Conservation (phyloP, 1,140 invertebrate genomes). For the Whitmania pigra region DNA sequence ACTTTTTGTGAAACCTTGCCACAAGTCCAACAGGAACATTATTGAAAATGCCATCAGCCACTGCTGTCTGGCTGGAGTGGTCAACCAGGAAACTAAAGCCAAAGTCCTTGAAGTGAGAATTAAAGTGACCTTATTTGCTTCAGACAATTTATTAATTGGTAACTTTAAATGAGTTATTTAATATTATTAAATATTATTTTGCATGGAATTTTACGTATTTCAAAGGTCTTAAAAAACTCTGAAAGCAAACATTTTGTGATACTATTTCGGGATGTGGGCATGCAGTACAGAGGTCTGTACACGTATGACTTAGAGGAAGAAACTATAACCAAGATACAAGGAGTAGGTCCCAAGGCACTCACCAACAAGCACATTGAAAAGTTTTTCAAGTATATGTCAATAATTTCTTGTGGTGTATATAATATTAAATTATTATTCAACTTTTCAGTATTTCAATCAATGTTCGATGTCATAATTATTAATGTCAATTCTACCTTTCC, state of each 20-base stretch:
- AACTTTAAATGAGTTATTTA: no score
- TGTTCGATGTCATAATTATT: neutral
- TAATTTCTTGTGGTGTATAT: neutral
- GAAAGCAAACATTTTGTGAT: slow-evolving; percentile 96
- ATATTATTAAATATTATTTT: no score
- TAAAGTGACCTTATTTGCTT: neutral
- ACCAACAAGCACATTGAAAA: slow-evolving; percentile 38
- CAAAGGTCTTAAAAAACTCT: slow-evolving; percentile 69
- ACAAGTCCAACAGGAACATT: slow-evolving; percentile 90
- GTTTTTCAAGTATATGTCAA: slow-evolving; percentile 4
- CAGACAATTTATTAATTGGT: neutral
- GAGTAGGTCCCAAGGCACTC: slow-evolving; percentile 85
- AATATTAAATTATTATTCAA: neutral
- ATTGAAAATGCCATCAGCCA: slow-evolving; percentile 96
- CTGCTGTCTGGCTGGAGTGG: slow-evolving; percentile 90
- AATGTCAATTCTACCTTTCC: no score
- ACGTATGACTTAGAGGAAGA: slow-evolving; percentile 84
- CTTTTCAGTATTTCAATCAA: neutral
- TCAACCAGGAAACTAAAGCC: slow-evolving; percentile 82
- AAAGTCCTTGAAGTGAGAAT: slow-evolving; percentile 63
- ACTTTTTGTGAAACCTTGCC: slow-evolving; percentile 92
- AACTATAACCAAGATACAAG: slow-evolving; percentile 79
- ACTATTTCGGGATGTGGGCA: slow-evolving; percentile 89
- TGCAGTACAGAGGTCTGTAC: slow-evolving; percentile 93
- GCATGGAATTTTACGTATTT: slow-evolving; percentile 13